These are phyloP conservation scores for Dicycla oo DNA, from an alignment of 2,888 invertebrate genomes.

Conservation along the genomic window DNA sequence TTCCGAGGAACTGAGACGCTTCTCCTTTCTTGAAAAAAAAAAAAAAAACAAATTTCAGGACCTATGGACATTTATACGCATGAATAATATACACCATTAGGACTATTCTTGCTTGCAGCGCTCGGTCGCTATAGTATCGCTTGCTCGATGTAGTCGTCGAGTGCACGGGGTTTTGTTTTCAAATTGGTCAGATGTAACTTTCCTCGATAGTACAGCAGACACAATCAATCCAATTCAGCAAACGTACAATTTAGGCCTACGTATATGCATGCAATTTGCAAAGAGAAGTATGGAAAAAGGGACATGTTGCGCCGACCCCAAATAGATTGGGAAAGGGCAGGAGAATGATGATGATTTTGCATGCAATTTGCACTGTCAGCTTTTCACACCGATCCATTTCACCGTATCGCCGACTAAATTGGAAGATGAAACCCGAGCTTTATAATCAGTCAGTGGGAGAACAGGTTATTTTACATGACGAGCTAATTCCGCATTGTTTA, in stretches of 20 bases:
- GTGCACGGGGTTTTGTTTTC: too few species aligned
- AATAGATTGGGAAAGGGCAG: too few species aligned
- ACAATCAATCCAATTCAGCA: constrained; percentile 16
- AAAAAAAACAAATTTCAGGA: constrained; percentile 4
- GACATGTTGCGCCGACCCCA: too few species aligned
- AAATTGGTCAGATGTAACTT: too few species aligned
- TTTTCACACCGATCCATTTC: constrained; percentile 51
- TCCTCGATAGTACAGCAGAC: not conserved
- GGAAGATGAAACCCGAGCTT: constrained; percentile 39
- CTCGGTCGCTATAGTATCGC: too few species aligned
- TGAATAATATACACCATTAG: too few species aligned
- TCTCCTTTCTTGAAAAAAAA: too few species aligned
- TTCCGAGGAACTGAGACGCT: too few species aligned
- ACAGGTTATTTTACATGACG: constrained; percentile 55
- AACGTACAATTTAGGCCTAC: constrained; percentile 11
- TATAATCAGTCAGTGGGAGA: constrained; percentile 51
- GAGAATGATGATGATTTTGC: too few species aligned
- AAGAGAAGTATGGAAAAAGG: too few species aligned
- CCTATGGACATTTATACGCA: not conserved
- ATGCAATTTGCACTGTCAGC: constrained; percentile 27
- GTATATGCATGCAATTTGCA: constrained; percentile 22
- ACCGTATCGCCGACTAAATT: constrained; percentile 46
- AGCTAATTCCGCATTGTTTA: constrained; percentile 55
- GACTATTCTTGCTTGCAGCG: too few species aligned
- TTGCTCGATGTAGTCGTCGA: too few species aligned